These are phyloP conservation scores for Andrena dorsata DNA, from an alignment of 2,888 invertebrate genomes.

Conservation along the genomic window DNA sequence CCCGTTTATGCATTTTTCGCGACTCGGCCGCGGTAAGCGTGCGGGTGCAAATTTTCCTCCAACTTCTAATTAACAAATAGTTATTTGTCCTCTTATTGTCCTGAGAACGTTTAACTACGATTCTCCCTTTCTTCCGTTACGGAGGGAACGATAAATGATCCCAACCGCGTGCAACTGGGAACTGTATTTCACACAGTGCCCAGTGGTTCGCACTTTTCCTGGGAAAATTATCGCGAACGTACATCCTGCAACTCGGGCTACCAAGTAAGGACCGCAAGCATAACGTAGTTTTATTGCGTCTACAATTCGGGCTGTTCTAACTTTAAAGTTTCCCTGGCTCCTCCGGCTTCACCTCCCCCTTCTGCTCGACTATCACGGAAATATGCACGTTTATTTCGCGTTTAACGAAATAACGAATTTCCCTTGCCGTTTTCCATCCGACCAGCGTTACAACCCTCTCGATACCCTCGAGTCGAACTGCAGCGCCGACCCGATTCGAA, in stretches of 20 bases:
- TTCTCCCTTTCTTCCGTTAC: neutral
- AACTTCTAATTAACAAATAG: conserved; percentile 48
- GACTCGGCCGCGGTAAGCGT: conserved; percentile 2
- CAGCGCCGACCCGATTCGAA: neutral
- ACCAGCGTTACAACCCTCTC: neutral
- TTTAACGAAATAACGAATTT: neutral
- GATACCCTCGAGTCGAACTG: neutral
- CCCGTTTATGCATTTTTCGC: conserved; percentile 15
- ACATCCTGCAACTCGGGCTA: conserved; percentile 17
- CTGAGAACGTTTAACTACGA: conserved; percentile 16
- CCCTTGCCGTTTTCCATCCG: neutral
- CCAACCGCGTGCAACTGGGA: conserved; percentile 27
- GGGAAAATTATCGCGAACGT: conserved; percentile 57
- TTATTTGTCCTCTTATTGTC: conserved; percentile 26
- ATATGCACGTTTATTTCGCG: neutral
- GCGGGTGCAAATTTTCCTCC: conserved; percentile 13
- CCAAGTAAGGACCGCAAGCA: conserved; percentile 50
- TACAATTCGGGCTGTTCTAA: conserved; percentile 39
- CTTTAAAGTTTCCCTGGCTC: conserved; percentile 14
- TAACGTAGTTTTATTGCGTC: conserved; percentile 48
- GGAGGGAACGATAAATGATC: conserved; percentile 38
- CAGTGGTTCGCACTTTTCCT: conserved; percentile 39
- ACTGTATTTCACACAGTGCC: conserved; percentile 23
- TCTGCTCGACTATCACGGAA: neutral
- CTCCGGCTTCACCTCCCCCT: neutral